Base-by-base conservation (phyloP, 2,888 invertebrate genomes). In the Odontomyia ornata region DNA sequence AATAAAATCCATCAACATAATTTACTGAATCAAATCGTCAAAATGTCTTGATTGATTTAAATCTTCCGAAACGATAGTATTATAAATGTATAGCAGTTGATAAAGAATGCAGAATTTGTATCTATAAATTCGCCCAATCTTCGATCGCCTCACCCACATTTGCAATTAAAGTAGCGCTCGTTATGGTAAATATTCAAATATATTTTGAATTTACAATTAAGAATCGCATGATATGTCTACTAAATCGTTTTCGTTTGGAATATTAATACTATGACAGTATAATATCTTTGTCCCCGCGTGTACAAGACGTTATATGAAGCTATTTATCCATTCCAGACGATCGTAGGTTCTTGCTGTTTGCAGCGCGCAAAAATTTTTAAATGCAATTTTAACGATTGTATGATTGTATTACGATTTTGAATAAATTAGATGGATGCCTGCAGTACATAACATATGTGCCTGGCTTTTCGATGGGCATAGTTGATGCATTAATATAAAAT, bases 241-340 rank as follows among this genome's bases (percentile, higher is more conserved):
- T 60, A 21, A 60, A 25, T 60, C 23, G 23, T 23, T 60, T 11
- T 60, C 57, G 57, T 25, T 60, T 25, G 13, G 57, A 60, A 60
- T 60, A 60, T 60, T 60, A 60, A 60, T 60, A 25, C 52, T 7
- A 13, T 15, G 18, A 52, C 18, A 13, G 3, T 52, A 52, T 52
- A 52, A 52, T 52, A 4, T 52, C n/a, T 15, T 52, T 52, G 52
- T 52, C 18, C 52, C 7, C 18, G 52, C 15, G 18, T 52, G 13
- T 43, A 13, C 43, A n/a, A 52, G n/a, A 60, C 25, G 57, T 21
- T 36, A 23, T 60, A 23, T 25, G 21, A 5, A 21, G 36, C 21
- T n/a, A 60, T 60, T 60, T 60, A 60, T 60, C 13, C 11, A 23
- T 23, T 23, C 57, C 57, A 60, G 57, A 60, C 57, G 23, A 9